Base-by-base conservation (phyloP, 2,113 vertebrate genomes). In the Caretta caretta region DNA sequence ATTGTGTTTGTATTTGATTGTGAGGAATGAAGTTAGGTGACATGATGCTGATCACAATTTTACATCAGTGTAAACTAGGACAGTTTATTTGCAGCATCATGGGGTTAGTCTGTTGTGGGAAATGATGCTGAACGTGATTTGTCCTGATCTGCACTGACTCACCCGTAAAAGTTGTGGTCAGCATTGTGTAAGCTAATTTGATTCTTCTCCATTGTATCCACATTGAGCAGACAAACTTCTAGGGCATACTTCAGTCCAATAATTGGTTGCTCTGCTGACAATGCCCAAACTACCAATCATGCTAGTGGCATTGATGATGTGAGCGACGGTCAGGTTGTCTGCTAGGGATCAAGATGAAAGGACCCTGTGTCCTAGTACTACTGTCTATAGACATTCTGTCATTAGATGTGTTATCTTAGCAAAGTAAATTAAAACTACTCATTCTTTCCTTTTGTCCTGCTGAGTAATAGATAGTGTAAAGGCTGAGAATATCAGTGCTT, bases 261-360 rank as follows among this genome's bases (percentile, higher is more conserved):
- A 31, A 20, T 78, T 92, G 88, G 46, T 62, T 95, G 22, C 19
- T 92, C 80, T 75, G 38, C 59, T 80, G 56, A 72, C 83, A 53
- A 76, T 97, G 49, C 62, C 88, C 85, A 80, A 97, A 92, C 53
- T 35, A 78, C 53, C 46, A 80, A 69, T 49, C 27, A 46, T 90
- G 93, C 94, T 49, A 84, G 42, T 27, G 53, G 24, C 16, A 10
- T 56, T 86, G 69, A 86, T 90, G 19, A 46, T 78, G 65, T 48
- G 46, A 29, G 4, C 75, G 42, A 42, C 42, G 42, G 51, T 83
- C 56, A 80, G n/a, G 22, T 10, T 79, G 79, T 82, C 16, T 59
- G 24, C 54, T 16, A 72, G 80, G 82, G n/a, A 69, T 24, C 75
- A 48, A 78, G 42, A 48, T 78, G 24, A 48, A 48, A 78, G 5